Conservation (phyloP, 2,797 vertebrate species). For the Phoeniculus purpureus region DNA sequence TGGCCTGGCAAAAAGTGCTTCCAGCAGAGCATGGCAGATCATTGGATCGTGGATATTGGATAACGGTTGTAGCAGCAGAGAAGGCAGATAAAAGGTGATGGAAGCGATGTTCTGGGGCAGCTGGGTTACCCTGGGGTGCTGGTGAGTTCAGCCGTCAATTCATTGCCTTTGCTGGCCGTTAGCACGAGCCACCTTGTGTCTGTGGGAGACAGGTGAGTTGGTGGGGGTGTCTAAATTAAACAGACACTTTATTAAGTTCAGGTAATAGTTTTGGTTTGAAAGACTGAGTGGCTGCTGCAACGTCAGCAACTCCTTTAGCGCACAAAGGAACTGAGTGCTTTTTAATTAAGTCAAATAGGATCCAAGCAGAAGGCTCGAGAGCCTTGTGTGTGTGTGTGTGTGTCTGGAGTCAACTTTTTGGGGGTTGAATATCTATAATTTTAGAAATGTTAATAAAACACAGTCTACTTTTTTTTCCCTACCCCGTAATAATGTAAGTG, state of each 20-base stretch:
- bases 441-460: constrained; percentile 57
- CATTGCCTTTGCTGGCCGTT: neutral
- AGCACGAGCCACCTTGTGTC: neutral
- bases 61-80: neutral
- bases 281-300: constrained; percentile 61
- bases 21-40: rapidly evolving
- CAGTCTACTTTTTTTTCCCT: neutral
- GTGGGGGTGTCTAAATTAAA: constrained; percentile 57
- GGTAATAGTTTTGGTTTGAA: constrained; percentile 68
- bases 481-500: constrained; percentile 28
- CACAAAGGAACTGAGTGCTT: constrained; percentile 62
- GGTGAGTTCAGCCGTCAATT: neutral
- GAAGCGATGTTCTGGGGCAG: neutral
- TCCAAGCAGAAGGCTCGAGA: constrained; percentile 5
- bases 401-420: constrained; percentile 21
- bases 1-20: neutral
- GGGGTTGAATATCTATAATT: constrained; percentile 41
- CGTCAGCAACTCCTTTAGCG: constrained; percentile 58
- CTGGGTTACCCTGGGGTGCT: neutral
- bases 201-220: constrained; percentile 55
- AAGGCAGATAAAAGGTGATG: neutral
- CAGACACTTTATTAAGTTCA: constrained; percentile 65
- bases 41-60: neutral
- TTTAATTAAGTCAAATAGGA: constrained; percentile 72
- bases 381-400: neutral